A percentile compares a stretch with the other conserved stretches of the same genome.
phyloP scores from a whole-genome alignment of 2,113 vertebrate genomes.

The Bubo scandiacus region DNA sequence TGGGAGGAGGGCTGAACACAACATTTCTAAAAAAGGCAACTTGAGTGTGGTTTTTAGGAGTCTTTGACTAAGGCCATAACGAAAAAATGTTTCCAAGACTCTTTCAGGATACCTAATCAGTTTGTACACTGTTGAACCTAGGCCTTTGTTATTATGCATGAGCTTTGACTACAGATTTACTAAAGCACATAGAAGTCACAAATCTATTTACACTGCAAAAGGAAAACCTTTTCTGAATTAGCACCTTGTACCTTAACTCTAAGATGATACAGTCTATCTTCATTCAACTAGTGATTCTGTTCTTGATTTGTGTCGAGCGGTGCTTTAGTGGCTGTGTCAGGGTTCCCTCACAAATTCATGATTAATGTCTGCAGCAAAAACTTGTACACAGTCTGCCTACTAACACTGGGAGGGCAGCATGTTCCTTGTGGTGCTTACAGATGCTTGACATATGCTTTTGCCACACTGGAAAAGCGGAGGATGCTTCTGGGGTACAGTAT shows the following conservation, averaged over 20 bases:
- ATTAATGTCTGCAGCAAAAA: neutral
- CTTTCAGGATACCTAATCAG: too few relatives aligned
- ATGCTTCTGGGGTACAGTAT: too few relatives aligned
- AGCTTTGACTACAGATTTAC: neutral
- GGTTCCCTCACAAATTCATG: neutral
- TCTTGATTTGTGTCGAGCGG: neutral
- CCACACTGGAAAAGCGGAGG: accelerated
- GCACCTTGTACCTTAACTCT: neutral
- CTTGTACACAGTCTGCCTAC: accelerated
- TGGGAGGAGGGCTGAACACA: neutral
- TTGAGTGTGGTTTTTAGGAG: too few relatives aligned
- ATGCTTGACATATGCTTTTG: accelerated
- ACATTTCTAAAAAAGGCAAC: accelerated
- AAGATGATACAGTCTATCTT: accelerated
- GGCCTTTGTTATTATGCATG: accelerated
- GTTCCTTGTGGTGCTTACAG: accelerated
- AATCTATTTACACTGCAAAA: neutral
- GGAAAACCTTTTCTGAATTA: too few relatives aligned
- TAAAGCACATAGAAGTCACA: neutral
- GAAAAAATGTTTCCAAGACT: neutral
- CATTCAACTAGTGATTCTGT: too few relatives aligned
- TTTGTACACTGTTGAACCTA: accelerated
- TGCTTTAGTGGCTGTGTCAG: accelerated
- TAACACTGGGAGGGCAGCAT: accelerated
- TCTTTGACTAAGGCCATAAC: neutral